These are phyloP conservation scores for Dicaeum eximium DNA, from an alignment of 2,113 vertebrate species.

Conservation along the genomic window DNA sequence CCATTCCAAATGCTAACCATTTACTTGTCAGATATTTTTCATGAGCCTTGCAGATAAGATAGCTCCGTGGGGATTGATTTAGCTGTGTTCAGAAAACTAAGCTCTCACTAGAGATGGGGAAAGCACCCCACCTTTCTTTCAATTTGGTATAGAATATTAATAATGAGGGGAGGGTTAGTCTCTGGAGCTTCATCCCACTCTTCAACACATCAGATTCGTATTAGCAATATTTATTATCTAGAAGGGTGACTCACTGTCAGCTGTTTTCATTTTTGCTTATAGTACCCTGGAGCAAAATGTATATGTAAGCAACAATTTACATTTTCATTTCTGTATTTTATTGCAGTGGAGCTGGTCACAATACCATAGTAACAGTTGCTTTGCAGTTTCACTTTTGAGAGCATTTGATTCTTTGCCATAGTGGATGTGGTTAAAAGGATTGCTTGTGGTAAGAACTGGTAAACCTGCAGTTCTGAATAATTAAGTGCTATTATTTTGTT, in stretches of 20 bases:
- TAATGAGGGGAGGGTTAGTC: not conserved
- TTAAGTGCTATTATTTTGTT: not conserved
- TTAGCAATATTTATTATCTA: slow-evolving; percentile 38
- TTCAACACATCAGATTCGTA: slow-evolving; percentile 32
- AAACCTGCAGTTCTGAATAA: not conserved
- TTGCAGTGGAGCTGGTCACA: not conserved
- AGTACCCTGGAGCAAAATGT: slow-evolving; percentile 42
- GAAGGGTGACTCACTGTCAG: slow-evolving; percentile 39
- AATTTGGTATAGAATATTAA: slow-evolving; percentile 32
- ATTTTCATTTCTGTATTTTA: slow-evolving; percentile 44
- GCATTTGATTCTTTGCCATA: not conserved
- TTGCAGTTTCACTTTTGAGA: slow-evolving; percentile 18
- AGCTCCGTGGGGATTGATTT: slow-evolving; percentile 9
- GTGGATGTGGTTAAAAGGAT: not conserved
- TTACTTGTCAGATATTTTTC: slow-evolving; percentile 34
- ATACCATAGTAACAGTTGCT: not conserved
- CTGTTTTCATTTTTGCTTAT: slow-evolving; percentile 50
- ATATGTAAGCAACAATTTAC: slow-evolving; percentile 43
- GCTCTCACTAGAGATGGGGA: not conserved
- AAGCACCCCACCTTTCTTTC: slow-evolving; percentile 3
- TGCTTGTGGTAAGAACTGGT: not conserved
- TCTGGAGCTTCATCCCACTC: slow-evolving; percentile 33
- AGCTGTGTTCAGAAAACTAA: not conserved
- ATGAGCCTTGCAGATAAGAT: slow-evolving; percentile 28
- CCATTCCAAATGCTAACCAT: slow-evolving; percentile 34